Percentiles rank a stretch among this genome's conserved stretches.
Evolutionary conservation across 2,113 vertebrate species (phyloP).

Genomic region (Typhlomys cinereus): DNA sequence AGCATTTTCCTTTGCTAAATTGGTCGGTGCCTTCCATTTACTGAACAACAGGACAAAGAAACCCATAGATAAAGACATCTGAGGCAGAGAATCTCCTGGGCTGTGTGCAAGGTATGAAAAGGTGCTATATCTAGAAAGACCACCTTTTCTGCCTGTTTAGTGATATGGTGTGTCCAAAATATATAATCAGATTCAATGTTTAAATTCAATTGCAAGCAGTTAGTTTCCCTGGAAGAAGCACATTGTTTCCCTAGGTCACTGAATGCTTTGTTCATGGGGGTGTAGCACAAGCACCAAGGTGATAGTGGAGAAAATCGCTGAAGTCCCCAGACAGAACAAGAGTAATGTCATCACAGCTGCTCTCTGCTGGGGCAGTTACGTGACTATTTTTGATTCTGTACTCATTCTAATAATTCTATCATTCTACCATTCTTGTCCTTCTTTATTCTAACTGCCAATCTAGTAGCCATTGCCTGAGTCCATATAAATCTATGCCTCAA

Average conservation of each 20-base stretch:
- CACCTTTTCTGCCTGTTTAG: not conserved
- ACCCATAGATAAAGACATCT: not conserved
- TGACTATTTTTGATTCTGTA: not conserved
- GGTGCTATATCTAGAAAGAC: not conserved
- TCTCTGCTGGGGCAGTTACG: not conserved
- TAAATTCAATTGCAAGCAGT: not conserved
- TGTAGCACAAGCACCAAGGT: not conserved
- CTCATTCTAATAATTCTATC: not conserved
- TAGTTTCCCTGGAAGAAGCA: not conserved
- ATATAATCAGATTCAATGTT: not conserved
- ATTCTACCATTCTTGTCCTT: not conserved
- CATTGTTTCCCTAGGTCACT: not conserved
- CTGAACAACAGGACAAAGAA: not conserved
- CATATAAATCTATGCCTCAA: not conserved
- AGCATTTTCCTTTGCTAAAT: not conserved
- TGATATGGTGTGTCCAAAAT: not conserved
- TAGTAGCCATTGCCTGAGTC: not conserved
- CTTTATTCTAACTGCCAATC: too few species aligned
- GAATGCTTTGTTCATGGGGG: not conserved
- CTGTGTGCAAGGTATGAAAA: not conserved
- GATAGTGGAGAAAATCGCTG: not conserved
- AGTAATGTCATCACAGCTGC: not conserved
- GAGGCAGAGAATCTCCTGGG: not conserved
- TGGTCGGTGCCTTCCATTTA: not conserved
- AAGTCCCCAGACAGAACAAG: not conserved